Conservation (phyloP, 2,797 vertebrate species). For the Manis crassicaudata region DNA sequence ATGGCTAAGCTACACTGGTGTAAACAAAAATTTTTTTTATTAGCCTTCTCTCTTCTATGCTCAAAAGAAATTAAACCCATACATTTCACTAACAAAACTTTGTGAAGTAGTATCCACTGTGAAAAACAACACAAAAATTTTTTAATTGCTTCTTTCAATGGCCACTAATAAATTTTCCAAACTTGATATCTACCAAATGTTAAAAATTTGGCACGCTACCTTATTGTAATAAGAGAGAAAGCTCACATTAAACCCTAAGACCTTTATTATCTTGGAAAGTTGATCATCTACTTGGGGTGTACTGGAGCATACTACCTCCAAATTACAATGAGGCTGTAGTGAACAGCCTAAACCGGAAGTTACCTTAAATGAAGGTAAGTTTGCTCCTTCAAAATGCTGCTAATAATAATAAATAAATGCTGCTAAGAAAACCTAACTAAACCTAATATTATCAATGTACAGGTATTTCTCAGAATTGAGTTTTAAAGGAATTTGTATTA, state of each 20-base stretch:
- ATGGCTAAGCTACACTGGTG: neutral
- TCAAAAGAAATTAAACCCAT: neutral
- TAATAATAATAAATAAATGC: neutral
- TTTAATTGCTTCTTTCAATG: neutral
- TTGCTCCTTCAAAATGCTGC: neutral
- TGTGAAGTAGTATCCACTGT: neutral
- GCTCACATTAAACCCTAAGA: conserved; percentile 15
- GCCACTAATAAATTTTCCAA: neutral
- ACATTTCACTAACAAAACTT: conserved; percentile 28
- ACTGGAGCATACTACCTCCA: neutral
- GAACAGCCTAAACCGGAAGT: neutral
- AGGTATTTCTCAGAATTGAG: conserved; percentile 15
- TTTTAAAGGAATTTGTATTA: neutral
- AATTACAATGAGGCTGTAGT: neutral
- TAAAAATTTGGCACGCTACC: neutral
- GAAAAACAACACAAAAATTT: neutral
- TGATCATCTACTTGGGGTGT: neutral
- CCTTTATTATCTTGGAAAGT: neutral
- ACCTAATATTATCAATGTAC: neutral
- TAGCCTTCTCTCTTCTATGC: neutral
- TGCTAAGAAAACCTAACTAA: neutral
- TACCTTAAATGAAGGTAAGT: neutral
- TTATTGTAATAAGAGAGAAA: neutral
- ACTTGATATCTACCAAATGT: neutral
- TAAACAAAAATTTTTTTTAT: conserved; percentile 1